Evolutionary conservation across 2,888 invertebrate genomes (phyloP), one percentile per base, ranked within the genome.

Genomic region (Trissoscelio sp.): DNA sequence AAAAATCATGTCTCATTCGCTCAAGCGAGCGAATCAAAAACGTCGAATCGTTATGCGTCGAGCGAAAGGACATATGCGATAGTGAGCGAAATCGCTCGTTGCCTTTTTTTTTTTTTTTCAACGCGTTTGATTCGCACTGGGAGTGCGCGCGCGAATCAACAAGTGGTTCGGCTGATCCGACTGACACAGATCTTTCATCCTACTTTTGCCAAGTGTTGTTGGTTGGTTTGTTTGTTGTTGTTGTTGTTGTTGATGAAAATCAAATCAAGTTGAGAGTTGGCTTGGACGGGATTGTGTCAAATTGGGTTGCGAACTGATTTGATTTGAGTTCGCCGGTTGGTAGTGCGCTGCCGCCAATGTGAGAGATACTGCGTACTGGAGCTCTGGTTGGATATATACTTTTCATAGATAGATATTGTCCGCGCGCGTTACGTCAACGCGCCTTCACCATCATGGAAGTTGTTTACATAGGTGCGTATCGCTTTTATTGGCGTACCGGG

Each of bases 401-500:
- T 58, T 48, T 48, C 51, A 34, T n/a, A n/a, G n/a, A 34, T 60
- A 67, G 48, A 51, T 57, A 58, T 46, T 66, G 4, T 62, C 18
- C 34, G 3, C 55, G 42, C 44, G 46, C 66, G 66, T 72, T 79
- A 72, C 74, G 74, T 64, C 70, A 58, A 73, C 79, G 80, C n/a
- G 83, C 86, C 82, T 83, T 58, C 72, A 58, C 64, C 89, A 90
- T 89, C 87, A 91, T 91, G 91, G 91, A 91, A 88, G 90, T 91
- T 89, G 89, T 91, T 86, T 91, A 91, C 85, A 90, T 91, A 88
- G 91, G 91, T 90, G 86, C 70, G 89, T 77, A 64, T 64, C 53
- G 11, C n/a, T n/a, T n/a, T n/a, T n/a, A n/a, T n/a, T n/a, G n/a
- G n/a, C n/a, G n/a, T n/a, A n/a, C n/a, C n/a, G n/a, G n/a, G n/a